Evolutionary conservation across 2,888 invertebrate species (phyloP), one percentile per base, ranked within the genome.

Genomic region (Caenorhabditis zanzibari): DNA sequence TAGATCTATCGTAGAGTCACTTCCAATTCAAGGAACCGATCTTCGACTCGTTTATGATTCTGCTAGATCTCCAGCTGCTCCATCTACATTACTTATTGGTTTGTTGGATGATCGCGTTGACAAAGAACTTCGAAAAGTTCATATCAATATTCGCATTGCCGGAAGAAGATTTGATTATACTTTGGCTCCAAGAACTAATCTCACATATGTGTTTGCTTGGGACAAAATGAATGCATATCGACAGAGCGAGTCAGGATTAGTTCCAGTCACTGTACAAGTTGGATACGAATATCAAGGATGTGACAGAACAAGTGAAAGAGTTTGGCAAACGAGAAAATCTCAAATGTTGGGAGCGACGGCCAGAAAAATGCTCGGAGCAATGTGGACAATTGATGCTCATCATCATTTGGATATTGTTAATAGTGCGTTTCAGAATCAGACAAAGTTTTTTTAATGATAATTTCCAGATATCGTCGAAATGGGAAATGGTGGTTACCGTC

Each of bases 361-460:
- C 16, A 35, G 86, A 32, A 77, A 80, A 47, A 74, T 87, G 74
- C 68, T 85, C 59, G 88, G 85, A 66, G 63, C 71, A 16, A 97
- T 97, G 61, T 99, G 98, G 98, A 97, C 98, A 68, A 94, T 99
- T 73, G 96, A 98, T 93, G 96, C 98, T 85, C 98, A 98, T 93
- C 98, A 99, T 93, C 96, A 97, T 93, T 98, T 98, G 93, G 98
- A 99, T 93, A 97, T 97, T 94, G 96, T 97, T 92, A 97, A 98
- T 94, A 98, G 96, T 95, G 93, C 58, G 54, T 63, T 54, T 24
- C 1, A 12, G 3, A 35, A 12, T 52, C 41, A 44, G 84, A n/a
- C n/a, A n/a, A n/a, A n/a, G n/a, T n/a, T n/a, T 56, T 52, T 68
- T 41, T 5, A 22, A 2, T 22, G 5, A 38, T 64, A 14, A 52